Evolutionary conservation across 1,140 invertebrate genomes (phyloP), one percentile per base, ranked within the genome.

Genomic region (silkworm (Bombyx mori)): DNA sequence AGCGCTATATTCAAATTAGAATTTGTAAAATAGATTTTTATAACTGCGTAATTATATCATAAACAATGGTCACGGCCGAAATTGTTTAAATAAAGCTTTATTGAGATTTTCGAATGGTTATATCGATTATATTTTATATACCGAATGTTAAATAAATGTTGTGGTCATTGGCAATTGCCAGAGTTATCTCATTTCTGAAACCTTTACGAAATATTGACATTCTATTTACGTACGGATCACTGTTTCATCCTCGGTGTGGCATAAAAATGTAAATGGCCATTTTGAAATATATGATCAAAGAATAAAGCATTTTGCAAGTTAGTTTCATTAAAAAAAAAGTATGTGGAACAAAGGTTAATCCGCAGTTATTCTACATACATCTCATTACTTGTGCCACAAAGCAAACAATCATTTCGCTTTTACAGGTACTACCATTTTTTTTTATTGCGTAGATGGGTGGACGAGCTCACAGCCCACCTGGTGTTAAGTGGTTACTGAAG

Each of bases 181-280:
- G 7, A 47, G 6, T 8, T 47, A 47, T 47, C 45, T 10, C 12
- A 7, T 4, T 12, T 10, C 45, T 9, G 2, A 9, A 8, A 46
- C 45, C 6, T 12, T 46, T 46, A 9, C 8, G 8, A 9, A 46
- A 8, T 46, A 46, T 46, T 46, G n/a, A 46, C n/a, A 46, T 35
- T 35, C 26, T 35, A 35, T 35, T 35, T 35, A 35, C 26, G 26
- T 35, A 35, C 26, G 26, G 26, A 35, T 35, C 26, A 35, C 26
- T 35, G 26, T 35, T 35, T 35, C 26, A 35, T 35, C 26, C 26
- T 35, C 26, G 26, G 26, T 35, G 1, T 35, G 52, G 44, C 46
- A 64, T 64, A 63, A 63, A 63, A 61, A 67, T 63, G 61, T 59
- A 63, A 67, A 67, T 67, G 47, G 51, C n/a, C 52, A 46, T 61